Evolutionary conservation across 2,797 vertebrate species (phyloP).

Genomic region (Cossypha heuglini): DNA sequence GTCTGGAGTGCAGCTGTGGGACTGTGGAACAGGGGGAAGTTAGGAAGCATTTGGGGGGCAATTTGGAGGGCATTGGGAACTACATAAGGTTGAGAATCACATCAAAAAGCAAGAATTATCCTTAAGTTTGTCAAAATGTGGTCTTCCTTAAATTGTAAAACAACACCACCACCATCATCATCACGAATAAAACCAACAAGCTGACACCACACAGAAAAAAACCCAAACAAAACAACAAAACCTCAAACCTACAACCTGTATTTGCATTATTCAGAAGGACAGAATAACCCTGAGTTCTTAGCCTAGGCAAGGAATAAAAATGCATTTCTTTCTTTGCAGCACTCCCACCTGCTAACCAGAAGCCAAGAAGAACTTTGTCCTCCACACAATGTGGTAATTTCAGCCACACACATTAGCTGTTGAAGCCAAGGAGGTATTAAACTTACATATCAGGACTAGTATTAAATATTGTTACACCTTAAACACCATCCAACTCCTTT

Average conservation of each 20-base stretch:
- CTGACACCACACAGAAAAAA: neutral
- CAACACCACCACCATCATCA: neutral
- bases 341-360: neutral
- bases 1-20: constrained; percentile 23
- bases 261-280: neutral
- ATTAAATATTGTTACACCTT: neutral
- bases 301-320: neutral
- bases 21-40: neutral
- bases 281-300: neutral
- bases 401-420: neutral
- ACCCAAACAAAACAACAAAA: neutral
- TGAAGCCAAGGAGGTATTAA: neutral
- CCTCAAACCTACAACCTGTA: neutral
- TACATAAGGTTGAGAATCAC: neutral
- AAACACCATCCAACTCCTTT: neutral
- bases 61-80: neutral
- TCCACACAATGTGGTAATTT: neutral
- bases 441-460: neutral
- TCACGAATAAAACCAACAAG: neutral
- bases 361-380: neutral
- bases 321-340: neutral
- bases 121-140: neutral
- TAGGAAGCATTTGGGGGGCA: neutral
- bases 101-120: neutral
- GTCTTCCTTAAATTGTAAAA: neutral